Conservation (phyloP, 2,113 vertebrate genomes). For the Carassius auratus region DNA sequence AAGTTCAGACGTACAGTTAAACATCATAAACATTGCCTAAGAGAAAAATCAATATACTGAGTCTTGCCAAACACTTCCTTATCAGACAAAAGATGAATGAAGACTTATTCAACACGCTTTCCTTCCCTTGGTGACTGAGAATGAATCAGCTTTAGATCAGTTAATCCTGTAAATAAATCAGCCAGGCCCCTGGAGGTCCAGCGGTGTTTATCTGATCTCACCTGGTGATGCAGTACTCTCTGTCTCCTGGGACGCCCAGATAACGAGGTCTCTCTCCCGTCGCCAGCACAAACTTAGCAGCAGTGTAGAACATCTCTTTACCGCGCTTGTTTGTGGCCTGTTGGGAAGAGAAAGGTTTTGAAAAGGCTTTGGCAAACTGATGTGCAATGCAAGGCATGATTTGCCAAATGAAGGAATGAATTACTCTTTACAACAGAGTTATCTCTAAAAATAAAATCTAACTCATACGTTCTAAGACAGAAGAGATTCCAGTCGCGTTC, state of each 20-base stretch:
- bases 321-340: slow-evolving; percentile 89
- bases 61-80: slow-evolving; percentile 22
- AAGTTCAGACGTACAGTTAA: neutral
- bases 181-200: slow-evolving; percentile 8
- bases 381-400: neutral
- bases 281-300: slow-evolving; percentile 86
- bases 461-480: too few species aligned
- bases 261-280: slow-evolving; percentile 94
- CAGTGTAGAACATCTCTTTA: slow-evolving; percentile 87
- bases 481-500: too few species aligned
- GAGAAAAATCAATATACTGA: neutral
- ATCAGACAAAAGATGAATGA: neutral
- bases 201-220: slow-evolving; percentile 58
- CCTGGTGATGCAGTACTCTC: slow-evolving; percentile 95
- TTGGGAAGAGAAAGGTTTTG: slow-evolving; percentile 39
- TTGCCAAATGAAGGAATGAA: neutral
- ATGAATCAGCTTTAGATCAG: neutral
- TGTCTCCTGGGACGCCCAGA: slow-evolving; percentile 87
- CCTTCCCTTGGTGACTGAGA: neutral
- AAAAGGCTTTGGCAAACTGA: neutral
- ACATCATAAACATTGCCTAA: neutral
- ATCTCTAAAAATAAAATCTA: too few species aligned
- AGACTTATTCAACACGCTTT: neutral
- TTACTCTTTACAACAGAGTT: neutral
- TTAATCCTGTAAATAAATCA: slow-evolving; percentile 27